Evolutionary conservation across 2,888 invertebrate genomes (phyloP), one percentile per base, ranked within the genome.

Genomic region (Acleris cristana): DNA sequence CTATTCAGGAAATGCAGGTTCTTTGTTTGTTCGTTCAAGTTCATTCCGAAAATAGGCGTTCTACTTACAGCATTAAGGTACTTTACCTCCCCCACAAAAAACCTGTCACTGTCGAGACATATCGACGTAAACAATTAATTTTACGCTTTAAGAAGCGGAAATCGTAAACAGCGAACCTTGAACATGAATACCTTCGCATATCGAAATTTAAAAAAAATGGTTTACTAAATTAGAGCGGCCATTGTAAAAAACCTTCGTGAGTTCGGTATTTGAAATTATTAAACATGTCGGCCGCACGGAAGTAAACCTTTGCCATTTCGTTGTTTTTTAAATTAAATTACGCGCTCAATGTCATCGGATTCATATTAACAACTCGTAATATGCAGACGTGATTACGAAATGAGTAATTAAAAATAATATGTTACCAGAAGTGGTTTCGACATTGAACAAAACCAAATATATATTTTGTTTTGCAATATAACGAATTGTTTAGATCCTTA

Each of bases 81-180:
- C 23, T 44, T 21, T 21, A 34, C 61, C 55, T 19, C 19, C 10
- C 44, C 23, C 57, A 21, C 55, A 66, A 58, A 54, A 54, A 63
- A 58, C 23, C 21, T 4, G 52, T 14, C 30, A 21, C 34, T 18
- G 57, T 40, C 26, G 58, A 63, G 62, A 62, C 58, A 67, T 58
- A 63, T 67, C 16, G 58, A 52, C 23, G 23, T 48, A 58, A 58
- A 34, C 53, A 67, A 62, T 58, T 58, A 67, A 67, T 63, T 63
- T 18, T 34, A 54, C 62, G 63, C 62, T 57, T 19, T 52, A 34
- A 68, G 55, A 67, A 67, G 66, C 71, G 71, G 71, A 71, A 71
- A 62, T 55, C 16, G 45, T 60, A 68, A 58, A 44, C 56, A 34
- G 19, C 52, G 57, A 44, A 58, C 71, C 71, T 71, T 71, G 71